A percentile compares a stretch with the other conserved stretches of the same genome.
These are phyloP conservation scores for Chionoecetes opilio DNA, from an alignment of 1,140 invertebrate genomes.

Conservation along the genomic window DNA sequence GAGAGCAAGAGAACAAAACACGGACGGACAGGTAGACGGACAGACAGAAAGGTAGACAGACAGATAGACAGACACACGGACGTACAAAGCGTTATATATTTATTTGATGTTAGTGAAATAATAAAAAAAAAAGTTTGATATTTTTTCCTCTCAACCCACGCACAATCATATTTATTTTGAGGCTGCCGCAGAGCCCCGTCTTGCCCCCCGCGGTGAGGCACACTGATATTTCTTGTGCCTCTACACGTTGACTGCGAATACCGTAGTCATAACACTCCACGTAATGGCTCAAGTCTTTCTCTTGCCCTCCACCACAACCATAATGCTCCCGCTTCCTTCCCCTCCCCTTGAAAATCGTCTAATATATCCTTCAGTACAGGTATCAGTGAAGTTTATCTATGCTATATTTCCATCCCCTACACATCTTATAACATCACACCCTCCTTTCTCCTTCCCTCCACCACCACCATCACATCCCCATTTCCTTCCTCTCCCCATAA, in stretches of 20 bases:
- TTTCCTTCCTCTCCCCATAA: no score
- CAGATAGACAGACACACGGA: neutral
- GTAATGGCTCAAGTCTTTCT: neutral
- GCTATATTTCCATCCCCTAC: neutral
- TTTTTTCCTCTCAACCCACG: neutral
- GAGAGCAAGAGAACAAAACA: neutral
- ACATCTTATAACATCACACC: no score
- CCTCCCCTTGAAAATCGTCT: neutral
- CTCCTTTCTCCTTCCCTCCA: no score
- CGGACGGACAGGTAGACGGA: neutral
- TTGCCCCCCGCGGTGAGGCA: neutral
- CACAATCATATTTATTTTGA: neutral
- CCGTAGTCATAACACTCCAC: neutral
- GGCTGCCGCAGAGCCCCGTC: neutral
- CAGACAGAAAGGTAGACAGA: neutral
- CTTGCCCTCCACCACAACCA: neutral
- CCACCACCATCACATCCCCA: no score
- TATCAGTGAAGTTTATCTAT: no score
- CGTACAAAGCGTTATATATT: neutral
- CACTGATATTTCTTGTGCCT: neutral
- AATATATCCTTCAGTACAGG: neutral
- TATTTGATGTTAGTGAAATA: neutral
- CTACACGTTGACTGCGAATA: neutral
- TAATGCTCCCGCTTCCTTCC: no score
- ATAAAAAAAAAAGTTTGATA: neutral